Evolutionary conservation across 2,888 invertebrate genomes (phyloP).

Genomic region (Hydrotaea diabolus): DNA sequence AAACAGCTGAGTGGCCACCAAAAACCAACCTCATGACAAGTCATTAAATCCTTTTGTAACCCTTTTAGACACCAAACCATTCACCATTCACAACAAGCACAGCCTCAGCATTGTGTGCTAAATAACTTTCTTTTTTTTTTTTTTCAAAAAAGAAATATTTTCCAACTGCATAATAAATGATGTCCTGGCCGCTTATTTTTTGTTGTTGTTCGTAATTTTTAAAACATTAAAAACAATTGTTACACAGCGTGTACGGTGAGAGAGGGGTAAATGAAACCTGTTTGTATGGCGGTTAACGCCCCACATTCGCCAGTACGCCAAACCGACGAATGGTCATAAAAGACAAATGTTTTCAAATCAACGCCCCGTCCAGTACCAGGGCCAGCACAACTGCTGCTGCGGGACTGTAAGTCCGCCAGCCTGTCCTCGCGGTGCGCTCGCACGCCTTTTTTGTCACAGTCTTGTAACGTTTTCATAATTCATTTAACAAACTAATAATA

Average conservation of each 20-base stretch:
- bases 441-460: conserved; percentile 37
- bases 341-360: conserved; percentile 66
- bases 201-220: conserved; percentile 36
- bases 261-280: conserved; percentile 49
- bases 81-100: neutral
- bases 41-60: conserved; percentile 38
- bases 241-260: neutral
- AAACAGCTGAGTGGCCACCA: neutral
- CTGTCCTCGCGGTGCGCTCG: neutral
- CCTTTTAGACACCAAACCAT: conserved; percentile 3
- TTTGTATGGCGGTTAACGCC: conserved; percentile 66
- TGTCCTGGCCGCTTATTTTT: neutral
- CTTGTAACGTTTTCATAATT: conserved; percentile 67
- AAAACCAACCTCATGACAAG: conserved; percentile 22
- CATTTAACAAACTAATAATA: conserved; percentile 68
- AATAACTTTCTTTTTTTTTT: neutral
- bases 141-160: conserved; percentile 6
- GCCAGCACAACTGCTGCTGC: conserved; percentile 56
- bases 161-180: conserved; percentile 53
- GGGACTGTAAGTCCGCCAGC: neutral
- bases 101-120: neutral
- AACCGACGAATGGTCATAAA: conserved; percentile 65
- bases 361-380: conserved; percentile 64
- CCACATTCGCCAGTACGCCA: conserved; percentile 48
- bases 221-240: conserved; percentile 65